A percentile compares a stretch with the other conserved stretches of the same genome.
Conservation (phyloP, 1,140 invertebrate species). For the Trachymyrmex cornetzi region DNA sequence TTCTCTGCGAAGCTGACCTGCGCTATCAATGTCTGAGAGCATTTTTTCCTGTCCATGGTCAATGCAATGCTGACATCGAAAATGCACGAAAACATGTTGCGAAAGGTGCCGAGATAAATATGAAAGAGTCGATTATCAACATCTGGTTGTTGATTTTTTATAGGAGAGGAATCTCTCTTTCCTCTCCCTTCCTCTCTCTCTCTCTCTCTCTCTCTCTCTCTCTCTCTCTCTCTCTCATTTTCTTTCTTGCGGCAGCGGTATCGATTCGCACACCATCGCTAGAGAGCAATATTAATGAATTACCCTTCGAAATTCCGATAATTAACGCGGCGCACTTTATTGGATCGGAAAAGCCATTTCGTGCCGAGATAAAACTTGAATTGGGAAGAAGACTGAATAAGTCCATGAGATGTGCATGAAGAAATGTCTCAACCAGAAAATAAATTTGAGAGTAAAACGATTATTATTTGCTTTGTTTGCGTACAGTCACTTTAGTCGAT, state of each 20-base stretch:
- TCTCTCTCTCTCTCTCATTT: not conserved
- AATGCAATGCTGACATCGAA: not conserved
- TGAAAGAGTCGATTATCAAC: slow-evolving; percentile 24
- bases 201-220: too few relatives aligned
- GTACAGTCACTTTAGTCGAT: not conserved
- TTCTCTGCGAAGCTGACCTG: slow-evolving; percentile 9
- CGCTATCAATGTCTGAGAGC: not conserved
- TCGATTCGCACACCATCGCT: slow-evolving; percentile 39
- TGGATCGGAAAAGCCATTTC: slow-evolving; percentile 54
- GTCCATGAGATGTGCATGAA: slow-evolving; percentile 1
- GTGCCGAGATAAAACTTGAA: slow-evolving; percentile 45
- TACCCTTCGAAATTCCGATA: slow-evolving; percentile 54
- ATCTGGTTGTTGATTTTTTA: not conserved
- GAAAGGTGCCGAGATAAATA: not conserved
- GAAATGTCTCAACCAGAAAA: not conserved
- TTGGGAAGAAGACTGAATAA: slow-evolving; percentile 10
- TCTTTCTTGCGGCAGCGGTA: slow-evolving; percentile 11
- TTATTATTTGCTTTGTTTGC: slow-evolving; percentile 17
- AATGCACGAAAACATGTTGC: not conserved
- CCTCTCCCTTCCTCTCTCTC: not conserved
- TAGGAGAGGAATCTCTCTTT: not conserved
- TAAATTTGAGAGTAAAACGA: not conserved
- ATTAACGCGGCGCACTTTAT: slow-evolving; percentile 55
- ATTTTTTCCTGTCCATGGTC: not conserved
- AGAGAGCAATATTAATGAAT: slow-evolving; percentile 59